Conservation (phyloP, 2,113 vertebrate genomes). For the Cnemophilus loriae region DNA sequence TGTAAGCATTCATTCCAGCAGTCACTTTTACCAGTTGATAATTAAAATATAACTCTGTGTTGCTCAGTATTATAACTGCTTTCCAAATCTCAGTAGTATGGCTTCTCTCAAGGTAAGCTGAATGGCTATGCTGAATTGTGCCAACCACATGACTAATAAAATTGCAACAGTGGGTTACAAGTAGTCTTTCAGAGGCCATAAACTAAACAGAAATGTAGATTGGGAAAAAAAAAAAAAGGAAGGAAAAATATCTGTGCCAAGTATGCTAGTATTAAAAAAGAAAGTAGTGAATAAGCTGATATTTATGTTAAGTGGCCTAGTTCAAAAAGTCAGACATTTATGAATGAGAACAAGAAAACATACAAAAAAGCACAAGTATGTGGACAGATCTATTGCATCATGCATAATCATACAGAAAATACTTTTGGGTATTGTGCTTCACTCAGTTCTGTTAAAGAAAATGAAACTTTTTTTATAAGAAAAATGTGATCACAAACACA, state of each 20-base stretch:
- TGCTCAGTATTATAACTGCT: background rate
- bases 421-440: background rate
- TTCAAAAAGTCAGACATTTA: constrained; percentile 17
- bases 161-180: background rate
- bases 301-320: constrained; percentile 5
- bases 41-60: background rate
- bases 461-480: background rate
- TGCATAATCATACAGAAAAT: background rate
- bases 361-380: background rate
- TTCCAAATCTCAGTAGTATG: background rate
- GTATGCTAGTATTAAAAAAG: constrained; percentile 14
- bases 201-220: background rate
- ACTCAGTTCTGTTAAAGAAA: background rate
- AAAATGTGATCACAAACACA: background rate
- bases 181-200: background rate
- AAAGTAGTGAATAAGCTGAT: background rate
- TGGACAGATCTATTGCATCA: background rate
- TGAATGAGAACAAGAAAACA: constrained; percentile 31
- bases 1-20: background rate
- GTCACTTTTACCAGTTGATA: background rate
- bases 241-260: background rate
- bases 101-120: background rate
- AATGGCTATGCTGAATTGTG: background rate
- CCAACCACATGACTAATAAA: background rate
- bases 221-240: background rate